phyloP scores from a whole-genome alignment of 2,888 invertebrate genomes.

The Hirtodrosophila cameraria region DNA sequence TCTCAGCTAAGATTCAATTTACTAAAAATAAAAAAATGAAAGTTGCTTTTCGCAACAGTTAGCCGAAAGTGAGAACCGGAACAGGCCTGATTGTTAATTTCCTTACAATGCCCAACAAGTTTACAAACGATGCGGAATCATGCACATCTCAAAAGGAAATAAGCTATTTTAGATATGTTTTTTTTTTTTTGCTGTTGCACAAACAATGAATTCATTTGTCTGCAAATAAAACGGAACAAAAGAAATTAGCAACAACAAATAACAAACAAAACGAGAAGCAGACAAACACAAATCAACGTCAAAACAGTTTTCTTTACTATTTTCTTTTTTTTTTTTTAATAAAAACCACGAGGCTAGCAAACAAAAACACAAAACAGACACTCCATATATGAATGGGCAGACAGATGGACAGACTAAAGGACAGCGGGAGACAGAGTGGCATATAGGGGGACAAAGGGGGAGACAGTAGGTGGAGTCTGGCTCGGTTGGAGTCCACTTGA shows the following conservation, averaged over 20 bases:
- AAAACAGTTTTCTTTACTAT: conserved; percentile 33
- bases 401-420: background rate
- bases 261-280: conserved; percentile 11
- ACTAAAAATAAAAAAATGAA: no score
- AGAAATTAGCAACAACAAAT: conserved; percentile 12
- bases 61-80: no score
- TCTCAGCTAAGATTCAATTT: no score
- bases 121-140: background rate
- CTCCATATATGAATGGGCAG: conserved; percentile 30
- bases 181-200: no score
- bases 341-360: conserved; percentile 9
- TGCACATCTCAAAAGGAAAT: conserved; percentile 1
- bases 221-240: conserved; percentile 30
- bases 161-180: conserved; percentile 1
- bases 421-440: background rate
- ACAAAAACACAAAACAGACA: conserved; percentile 25
- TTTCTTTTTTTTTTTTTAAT: conserved; percentile 6
- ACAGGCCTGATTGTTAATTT: no score
- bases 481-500: conserved; percentile 6
- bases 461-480: background rate
- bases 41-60: no score
- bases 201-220: conserved; percentile 37
- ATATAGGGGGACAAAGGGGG: background rate
- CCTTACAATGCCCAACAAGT: no score
- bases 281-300: conserved; percentile 54